Percentiles rank a stretch among this genome's conserved stretches.
Evolutionary conservation across 2,113 vertebrate species (phyloP).

Genomic region (Nerophis lumbriciformis): DNA sequence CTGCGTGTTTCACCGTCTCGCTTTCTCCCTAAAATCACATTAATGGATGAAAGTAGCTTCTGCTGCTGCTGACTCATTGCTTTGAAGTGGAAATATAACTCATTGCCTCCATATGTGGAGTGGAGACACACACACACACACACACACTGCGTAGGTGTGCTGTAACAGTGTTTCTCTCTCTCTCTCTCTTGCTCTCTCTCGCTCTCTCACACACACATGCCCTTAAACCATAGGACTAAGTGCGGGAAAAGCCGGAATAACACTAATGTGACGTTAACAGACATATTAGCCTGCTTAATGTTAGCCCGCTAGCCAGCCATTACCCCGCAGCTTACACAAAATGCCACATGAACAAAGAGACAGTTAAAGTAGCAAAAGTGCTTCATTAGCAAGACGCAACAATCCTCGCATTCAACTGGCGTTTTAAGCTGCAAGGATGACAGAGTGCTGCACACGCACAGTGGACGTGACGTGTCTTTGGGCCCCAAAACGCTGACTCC

Average conservation of each 20-base stretch:
- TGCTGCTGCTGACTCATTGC: constrained; percentile 64
- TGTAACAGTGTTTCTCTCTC: constrained; percentile 9
- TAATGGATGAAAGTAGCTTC: constrained; percentile 71
- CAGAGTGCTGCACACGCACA: background rate
- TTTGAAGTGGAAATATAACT: constrained; percentile 72
- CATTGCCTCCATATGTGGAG: constrained; percentile 63
- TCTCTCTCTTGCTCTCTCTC: constrained; percentile 1
- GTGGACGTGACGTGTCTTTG: constrained; percentile 12
- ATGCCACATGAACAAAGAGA: constrained; percentile 55
- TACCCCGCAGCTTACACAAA: constrained; percentile 59
- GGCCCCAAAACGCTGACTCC: constrained; percentile 18
- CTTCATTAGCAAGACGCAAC: constrained; percentile 34
- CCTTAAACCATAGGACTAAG: constrained; percentile 67
- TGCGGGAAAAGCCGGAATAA: constrained; percentile 55
- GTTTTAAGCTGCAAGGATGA: constrained; percentile 22
- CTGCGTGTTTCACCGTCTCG: constrained; percentile 46
- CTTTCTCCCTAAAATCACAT: constrained; percentile 65
- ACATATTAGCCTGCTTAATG: constrained; percentile 65
- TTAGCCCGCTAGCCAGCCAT: constrained; percentile 64
- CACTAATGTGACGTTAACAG: constrained; percentile 67
- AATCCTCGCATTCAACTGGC: constrained; percentile 14
- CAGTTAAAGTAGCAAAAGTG: constrained; percentile 35
- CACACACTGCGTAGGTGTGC: constrained; percentile 39
- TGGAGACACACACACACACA: constrained; percentile 25
- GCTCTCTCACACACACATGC: constrained; percentile 31